Conservation (phyloP, 2,888 invertebrate species). For the Leptopterna dolabrata region DNA sequence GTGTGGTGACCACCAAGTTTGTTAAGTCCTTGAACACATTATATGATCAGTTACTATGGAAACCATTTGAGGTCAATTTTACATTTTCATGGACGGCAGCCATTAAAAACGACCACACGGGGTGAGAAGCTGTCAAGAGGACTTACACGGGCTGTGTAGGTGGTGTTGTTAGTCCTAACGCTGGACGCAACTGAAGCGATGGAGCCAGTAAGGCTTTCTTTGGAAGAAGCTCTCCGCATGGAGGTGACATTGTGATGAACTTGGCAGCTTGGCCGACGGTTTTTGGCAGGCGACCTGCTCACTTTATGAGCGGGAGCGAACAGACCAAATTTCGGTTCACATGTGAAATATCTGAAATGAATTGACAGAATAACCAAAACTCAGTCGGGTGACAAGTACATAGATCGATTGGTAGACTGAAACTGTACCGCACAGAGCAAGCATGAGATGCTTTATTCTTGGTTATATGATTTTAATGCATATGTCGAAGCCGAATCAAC, state of each 20-base stretch:
- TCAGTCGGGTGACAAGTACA: too few species aligned
- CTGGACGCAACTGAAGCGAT: conserved; percentile 70
- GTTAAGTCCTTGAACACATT: too few species aligned
- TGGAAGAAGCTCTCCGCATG: conserved; percentile 79
- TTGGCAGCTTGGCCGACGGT: conserved; percentile 76
- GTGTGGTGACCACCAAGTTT: too few species aligned
- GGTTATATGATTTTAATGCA: too few species aligned
- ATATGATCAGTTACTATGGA: too few species aligned
- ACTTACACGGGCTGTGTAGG: conserved; percentile 75
- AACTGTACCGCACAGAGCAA: not conserved
- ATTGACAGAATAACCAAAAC: not conserved
- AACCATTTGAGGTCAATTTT: too few species aligned
- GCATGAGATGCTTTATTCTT: too few species aligned
- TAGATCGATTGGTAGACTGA: too few species aligned
- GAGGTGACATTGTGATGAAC: conserved; percentile 67
- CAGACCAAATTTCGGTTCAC: conserved; percentile 88
- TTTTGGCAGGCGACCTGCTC: conserved; percentile 81
- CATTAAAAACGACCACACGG: too few species aligned
- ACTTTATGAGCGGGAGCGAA: conserved; percentile 95
- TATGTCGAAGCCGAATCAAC: too few species aligned
- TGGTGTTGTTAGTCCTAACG: conserved; percentile 64
- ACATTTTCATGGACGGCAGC: too few species aligned
- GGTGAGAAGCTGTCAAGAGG: too few species aligned
- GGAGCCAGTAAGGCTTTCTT: conserved; percentile 71
- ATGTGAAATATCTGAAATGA: conserved; percentile 88